Evolutionary conservation across 2,113 vertebrate genomes (phyloP).

Genomic region (Nanorana parkeri): DNA sequence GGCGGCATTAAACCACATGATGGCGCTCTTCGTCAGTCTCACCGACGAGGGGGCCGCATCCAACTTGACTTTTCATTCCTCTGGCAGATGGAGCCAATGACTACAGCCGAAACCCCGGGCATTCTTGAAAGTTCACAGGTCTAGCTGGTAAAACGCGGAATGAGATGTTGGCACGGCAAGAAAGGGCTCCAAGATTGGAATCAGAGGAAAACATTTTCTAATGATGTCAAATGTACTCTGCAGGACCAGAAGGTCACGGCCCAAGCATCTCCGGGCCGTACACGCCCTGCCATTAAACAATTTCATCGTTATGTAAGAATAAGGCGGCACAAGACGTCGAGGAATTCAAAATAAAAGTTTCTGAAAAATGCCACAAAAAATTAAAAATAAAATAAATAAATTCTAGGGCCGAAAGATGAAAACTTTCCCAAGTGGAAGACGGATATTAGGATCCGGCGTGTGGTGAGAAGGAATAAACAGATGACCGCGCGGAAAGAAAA

Average conservation of each 20-base stretch:
- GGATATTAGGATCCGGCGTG: not conserved
- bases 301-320: no score
- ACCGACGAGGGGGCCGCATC: not conserved
- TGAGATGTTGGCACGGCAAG: conserved; percentile 17
- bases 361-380: no score
- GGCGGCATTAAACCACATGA: conserved; percentile 63
- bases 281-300: no score
- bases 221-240: conserved; percentile 1
- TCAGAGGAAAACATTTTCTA: not conserved
- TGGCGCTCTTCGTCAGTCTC: conserved; percentile 64
- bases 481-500: conserved; percentile 4
- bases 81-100: not conserved
- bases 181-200: not conserved
- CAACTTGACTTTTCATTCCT: conserved; percentile 1
- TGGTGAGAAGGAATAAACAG: not conserved
- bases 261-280: no score
- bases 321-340: no score
- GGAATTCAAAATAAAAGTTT: no score
- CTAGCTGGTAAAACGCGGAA: not conserved
- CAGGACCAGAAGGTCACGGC: not conserved
- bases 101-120: not conserved
- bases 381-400: no score
- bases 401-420: no score
- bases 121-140: conserved; percentile 25
- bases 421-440: not conserved